Evolutionary conservation across 2,888 invertebrate genomes (phyloP).

Genomic region (Fragum whitleyi): DNA sequence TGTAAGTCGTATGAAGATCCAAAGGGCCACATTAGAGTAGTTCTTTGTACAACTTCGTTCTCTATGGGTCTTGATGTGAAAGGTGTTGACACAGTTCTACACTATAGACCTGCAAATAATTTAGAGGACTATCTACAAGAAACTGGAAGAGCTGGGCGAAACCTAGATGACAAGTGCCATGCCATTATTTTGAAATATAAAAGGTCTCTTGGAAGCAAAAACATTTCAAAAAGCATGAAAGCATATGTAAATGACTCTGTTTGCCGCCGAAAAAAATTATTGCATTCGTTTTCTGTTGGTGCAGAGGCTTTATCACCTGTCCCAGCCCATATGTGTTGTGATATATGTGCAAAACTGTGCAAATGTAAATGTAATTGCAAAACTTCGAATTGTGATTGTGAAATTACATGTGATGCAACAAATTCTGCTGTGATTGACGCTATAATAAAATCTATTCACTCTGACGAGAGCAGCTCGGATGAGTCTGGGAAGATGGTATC

Average conservation of each 20-base stretch:
- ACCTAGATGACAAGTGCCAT: constrained; percentile 28
- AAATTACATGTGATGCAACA: not conserved
- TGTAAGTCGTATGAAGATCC: constrained; percentile 38
- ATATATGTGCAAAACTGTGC: constrained; percentile 14
- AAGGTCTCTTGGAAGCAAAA: constrained; percentile 27
- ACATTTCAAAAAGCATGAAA: constrained; percentile 39
- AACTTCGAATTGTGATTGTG: not conserved
- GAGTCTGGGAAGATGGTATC: not conserved
- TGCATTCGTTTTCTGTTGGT: constrained; percentile 6
- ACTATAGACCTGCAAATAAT: constrained; percentile 52
- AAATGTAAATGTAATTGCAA: constrained; percentile 25
- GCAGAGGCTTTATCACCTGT: not conserved
- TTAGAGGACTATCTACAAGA: constrained; percentile 53
- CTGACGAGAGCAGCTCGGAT: not conserved
- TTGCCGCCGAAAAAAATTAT: constrained; percentile 6
- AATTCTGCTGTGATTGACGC: not conserved
- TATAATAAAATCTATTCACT: not conserved
- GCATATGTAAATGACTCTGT: constrained; percentile 10
- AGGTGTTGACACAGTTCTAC: constrained; percentile 43
- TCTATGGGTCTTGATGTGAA: constrained; percentile 58
- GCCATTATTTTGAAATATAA: constrained; percentile 43
- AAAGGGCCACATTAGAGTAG: constrained; percentile 44
- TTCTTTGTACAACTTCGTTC: constrained; percentile 55
- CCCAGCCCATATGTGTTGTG: constrained; percentile 30
- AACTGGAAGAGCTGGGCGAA: constrained; percentile 44